Evolutionary conservation across 2,888 invertebrate species (phyloP), one percentile per base, ranked within the genome.

Genomic region (Anarsia innoxiella): DNA sequence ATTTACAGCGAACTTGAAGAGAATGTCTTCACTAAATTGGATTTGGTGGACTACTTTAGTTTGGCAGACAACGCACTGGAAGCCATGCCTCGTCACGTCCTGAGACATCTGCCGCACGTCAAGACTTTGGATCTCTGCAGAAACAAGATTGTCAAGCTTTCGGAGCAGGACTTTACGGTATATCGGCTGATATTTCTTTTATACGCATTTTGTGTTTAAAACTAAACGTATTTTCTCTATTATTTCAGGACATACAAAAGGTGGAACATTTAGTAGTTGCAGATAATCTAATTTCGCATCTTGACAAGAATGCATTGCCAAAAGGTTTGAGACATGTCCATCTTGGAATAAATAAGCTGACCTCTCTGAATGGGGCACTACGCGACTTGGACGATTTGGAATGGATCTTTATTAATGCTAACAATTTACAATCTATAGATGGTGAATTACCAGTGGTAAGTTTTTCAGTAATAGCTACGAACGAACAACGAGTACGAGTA

Each of bases 111-210:
- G 73, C 91, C 93, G 1, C 88, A 91, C 48, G 87, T 96, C 39
- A 89, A 90, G 60, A 93, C 93, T 1, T 80, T 97, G 42, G 94
- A 95, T 71, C 82, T 97, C 40, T 93, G 93, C 49, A 87, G 94
- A 48, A 93, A 95, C 59, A 89, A 89, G 49, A 91, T 97, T 49
- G 88, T 88, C 41, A 87, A 89, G 34, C 87, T 97, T 36, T 88
- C 89, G 15, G 88, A 91, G 46, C 88, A 90, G 35, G 93, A 93
- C 60, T 91, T 97, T 50, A 89, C 88, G 83, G 93, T 93, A 79
- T 83, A 54, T 16, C n/a, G n/a, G n/a, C n/a, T n/a, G n/a, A n/a
- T n/a, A n/a, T n/a, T n/a, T n/a, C n/a, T n/a, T n/a, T n/a, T n/a
- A n/a, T n/a, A n/a, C n/a, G n/a, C n/a, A n/a, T n/a, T n/a, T n/a